Evolutionary conservation across 2,888 invertebrate species (phyloP).

Genomic region (Melieria omissa): DNA sequence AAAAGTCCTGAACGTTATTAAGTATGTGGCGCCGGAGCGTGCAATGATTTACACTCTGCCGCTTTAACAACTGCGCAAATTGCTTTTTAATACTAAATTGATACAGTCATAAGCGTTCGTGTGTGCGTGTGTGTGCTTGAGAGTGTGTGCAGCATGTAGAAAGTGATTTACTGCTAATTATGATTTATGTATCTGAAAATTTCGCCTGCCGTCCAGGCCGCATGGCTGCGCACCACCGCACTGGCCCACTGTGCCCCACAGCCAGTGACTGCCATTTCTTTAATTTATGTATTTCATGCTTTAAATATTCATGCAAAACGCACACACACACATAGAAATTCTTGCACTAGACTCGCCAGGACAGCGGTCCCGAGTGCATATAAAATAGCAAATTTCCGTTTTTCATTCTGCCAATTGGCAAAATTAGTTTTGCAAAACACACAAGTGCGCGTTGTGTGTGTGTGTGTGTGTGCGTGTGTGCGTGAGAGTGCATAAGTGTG

Average conservation of each 20-base stretch:
- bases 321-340: too few species aligned
- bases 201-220: not conserved
- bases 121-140: not conserved
- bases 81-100: conserved; percentile 12
- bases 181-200: not conserved
- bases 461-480: not conserved
- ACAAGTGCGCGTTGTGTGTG: not conserved
- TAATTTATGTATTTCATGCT: too few species aligned
- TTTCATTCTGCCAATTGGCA: too few species aligned
- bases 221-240: too few species aligned
- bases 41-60: not conserved
- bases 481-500: not conserved
- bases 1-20: too few species aligned
- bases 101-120: not conserved
- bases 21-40: too few species aligned
- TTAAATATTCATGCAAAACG: too few species aligned
- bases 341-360: too few species aligned
- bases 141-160: not conserved
- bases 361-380: too few species aligned
- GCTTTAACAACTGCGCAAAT: conserved; percentile 17
- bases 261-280: too few species aligned
- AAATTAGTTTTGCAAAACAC: not conserved
- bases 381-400: too few species aligned
- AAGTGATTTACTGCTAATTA: conserved; percentile 11
- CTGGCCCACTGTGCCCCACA: too few species aligned